Percentiles rank a stretch among this genome's conserved stretches.
These are phyloP conservation scores for Saguinus imperator DNA, from an alignment of 2,113 vertebrate genomes.

Conservation along the genomic window DNA sequence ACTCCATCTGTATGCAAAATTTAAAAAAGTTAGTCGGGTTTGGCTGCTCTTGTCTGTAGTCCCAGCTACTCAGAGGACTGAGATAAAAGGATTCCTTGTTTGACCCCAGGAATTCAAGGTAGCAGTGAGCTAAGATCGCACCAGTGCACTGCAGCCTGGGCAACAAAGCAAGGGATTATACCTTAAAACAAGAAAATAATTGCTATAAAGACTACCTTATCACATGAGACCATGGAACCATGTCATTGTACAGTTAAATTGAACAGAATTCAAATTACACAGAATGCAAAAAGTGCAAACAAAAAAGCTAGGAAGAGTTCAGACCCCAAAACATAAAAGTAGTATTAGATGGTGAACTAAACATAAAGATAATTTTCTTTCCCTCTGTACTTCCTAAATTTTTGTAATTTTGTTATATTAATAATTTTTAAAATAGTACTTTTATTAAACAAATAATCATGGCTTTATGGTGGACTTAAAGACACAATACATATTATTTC, in stretches of 20 bases:
- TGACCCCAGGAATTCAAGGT: too few relatives aligned
- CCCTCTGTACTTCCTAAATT: not conserved
- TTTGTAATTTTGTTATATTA: not conserved
- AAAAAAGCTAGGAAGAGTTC: not conserved
- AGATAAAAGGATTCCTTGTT: too few relatives aligned
- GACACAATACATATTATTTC: not conserved
- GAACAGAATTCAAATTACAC: too few relatives aligned
- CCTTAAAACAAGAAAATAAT: not conserved
- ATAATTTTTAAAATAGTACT: not conserved
- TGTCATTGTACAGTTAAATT: not conserved
- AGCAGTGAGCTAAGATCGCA: too few relatives aligned
- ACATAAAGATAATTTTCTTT: not conserved
- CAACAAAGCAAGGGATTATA: too few relatives aligned
- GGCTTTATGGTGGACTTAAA: not conserved
- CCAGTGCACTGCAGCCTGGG: too few relatives aligned
- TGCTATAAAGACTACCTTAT: not conserved
- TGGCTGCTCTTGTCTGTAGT: too few relatives aligned
- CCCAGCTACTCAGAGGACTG: too few relatives aligned
- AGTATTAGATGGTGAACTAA: not conserved
- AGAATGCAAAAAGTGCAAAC: not conserved
- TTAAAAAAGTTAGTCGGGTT: too few relatives aligned
- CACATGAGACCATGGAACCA: not conserved
- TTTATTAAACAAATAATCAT: not conserved
- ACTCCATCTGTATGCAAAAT: too few relatives aligned
- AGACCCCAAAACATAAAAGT: not conserved